Evolutionary conservation across 2,888 invertebrate genomes (phyloP), one percentile per base, ranked within the genome.

Genomic region (Pterobdella sp.): DNA sequence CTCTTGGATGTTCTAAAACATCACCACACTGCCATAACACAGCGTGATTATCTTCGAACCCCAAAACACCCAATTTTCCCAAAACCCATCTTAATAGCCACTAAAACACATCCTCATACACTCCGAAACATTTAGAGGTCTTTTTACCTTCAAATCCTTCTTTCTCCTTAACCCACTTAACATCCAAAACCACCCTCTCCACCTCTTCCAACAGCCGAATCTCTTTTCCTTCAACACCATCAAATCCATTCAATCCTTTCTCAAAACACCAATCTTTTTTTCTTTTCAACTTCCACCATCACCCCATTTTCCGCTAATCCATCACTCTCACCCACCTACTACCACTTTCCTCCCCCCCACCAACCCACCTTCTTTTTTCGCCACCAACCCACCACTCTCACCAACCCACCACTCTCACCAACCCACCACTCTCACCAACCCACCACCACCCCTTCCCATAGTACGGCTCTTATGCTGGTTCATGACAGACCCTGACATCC

Each of bases 381-480:
- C 42, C 42, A 42, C 42, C 7, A 14, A 7, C 42, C 7, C 42
- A 42, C 42, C 42, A 14, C 42, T 14, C 7, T 7, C 7, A 42
- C 10, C 42, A 14, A 18, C 42, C 42, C 42, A 42, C 42, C 7
- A 7, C 42, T 18, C 7, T 42, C 42, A 42, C 7, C 18, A 42
- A 42, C 42, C 10, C 42, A 42, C 42, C 42, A n/a, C 42, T 14
- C 7, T 42, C 7, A 42, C 42, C 10, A 7, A 42, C 42, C 42
- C 49, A 42, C 49, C 49, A 42, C 26, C 31, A 34, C 36, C 31
- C 29, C 34, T 60, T 29, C 31, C 22, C 35, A 35, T 29, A 37
- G 68, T 66, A 32, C 74, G 75, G 31, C 31, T 76, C 1, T 65
- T 76, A 56, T 76, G 76, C 68, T 76, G 75, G 75, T 32, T 76